Percentiles rank a stretch among this genome's conserved stretches.
Conservation (phyloP, 2,888 invertebrate genomes). For the Brachylomia viminalis region DNA sequence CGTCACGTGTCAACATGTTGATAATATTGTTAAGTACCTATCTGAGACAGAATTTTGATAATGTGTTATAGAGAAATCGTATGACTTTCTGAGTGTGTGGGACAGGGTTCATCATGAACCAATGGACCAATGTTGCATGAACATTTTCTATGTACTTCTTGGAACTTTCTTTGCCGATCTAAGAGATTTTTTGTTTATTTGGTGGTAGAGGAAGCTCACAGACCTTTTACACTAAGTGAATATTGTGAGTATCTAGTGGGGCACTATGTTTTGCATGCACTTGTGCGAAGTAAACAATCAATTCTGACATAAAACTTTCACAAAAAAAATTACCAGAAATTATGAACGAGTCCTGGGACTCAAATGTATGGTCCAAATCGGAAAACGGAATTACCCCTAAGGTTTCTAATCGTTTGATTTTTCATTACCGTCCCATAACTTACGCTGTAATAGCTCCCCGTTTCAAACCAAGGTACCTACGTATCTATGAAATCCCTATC, state of each 20-base stretch:
- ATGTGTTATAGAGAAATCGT: not conserved
- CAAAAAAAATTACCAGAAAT: not conserved
- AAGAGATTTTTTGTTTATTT: not conserved
- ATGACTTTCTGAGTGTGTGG: not conserved
- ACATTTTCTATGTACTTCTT: not conserved
- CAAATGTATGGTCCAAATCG: not conserved
- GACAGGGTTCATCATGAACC: not conserved
- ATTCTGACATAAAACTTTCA: not conserved
- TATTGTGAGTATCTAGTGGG: not conserved
- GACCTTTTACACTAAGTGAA: not conserved
- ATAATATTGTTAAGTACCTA: slow-evolving; percentile 24
- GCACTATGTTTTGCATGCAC: not conserved
- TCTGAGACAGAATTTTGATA: not conserved
- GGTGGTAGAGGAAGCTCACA: not conserved
- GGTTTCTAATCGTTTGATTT: not conserved
- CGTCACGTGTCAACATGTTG: slow-evolving; percentile 54
- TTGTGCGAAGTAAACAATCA: not conserved
- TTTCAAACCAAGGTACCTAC: not conserved
- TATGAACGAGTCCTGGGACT: not conserved
- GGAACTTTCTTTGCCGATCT: not conserved
- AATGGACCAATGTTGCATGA: not conserved
- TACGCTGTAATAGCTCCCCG: not conserved
- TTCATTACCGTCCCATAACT: not conserved
- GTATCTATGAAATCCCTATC: not conserved
- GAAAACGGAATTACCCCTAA: not conserved